Percentiles rank a stretch among this genome's conserved stretches.
Evolutionary conservation across 2,888 invertebrate genomes (phyloP).

Genomic region (Scotopteryx bipunctaria): DNA sequence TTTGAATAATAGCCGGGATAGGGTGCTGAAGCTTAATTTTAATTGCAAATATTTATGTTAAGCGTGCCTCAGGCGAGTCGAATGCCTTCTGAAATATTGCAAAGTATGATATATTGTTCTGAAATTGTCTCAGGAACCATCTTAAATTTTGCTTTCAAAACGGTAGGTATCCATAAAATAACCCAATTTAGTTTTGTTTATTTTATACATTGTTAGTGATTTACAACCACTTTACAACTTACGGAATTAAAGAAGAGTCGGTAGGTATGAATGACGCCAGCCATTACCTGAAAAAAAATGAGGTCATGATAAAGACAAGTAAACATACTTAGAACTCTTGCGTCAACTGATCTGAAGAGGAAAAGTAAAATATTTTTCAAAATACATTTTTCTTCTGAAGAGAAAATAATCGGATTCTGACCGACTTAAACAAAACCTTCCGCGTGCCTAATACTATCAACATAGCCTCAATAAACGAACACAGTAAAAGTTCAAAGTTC

Average conservation of each 20-base stretch:
- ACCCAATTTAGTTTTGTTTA: background rate
- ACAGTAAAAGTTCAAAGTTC: no score
- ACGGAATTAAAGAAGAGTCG: slow-evolving; percentile 25
- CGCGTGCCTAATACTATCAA: no score
- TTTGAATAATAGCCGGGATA: slow-evolving; percentile 81
- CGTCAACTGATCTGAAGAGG: background rate
- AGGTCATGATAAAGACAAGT: slow-evolving; percentile 26
- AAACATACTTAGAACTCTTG: background rate
- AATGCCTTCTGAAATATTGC: slow-evolving; percentile 63
- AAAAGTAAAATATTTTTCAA: background rate
- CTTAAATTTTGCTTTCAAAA: slow-evolving; percentile 38
- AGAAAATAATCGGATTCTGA: background rate
- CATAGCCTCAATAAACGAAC: no score
- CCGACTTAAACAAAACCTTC: no score
- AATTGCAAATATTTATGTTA: slow-evolving; percentile 84
- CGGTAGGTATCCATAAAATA: slow-evolving; percentile 5
- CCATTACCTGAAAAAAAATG: slow-evolving; percentile 44
- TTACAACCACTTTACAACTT: no score
- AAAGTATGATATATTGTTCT: slow-evolving; percentile 70
- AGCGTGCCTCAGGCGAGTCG: slow-evolving; percentile 61
- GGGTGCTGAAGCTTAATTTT: slow-evolving; percentile 78
- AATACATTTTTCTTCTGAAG: background rate
- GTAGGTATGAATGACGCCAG: slow-evolving; percentile 24
- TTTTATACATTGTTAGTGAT: no score
- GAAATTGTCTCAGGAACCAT: slow-evolving; percentile 51